Base-by-base conservation (phyloP, 1,140 invertebrate species). In the Polyergus mexicanus region DNA sequence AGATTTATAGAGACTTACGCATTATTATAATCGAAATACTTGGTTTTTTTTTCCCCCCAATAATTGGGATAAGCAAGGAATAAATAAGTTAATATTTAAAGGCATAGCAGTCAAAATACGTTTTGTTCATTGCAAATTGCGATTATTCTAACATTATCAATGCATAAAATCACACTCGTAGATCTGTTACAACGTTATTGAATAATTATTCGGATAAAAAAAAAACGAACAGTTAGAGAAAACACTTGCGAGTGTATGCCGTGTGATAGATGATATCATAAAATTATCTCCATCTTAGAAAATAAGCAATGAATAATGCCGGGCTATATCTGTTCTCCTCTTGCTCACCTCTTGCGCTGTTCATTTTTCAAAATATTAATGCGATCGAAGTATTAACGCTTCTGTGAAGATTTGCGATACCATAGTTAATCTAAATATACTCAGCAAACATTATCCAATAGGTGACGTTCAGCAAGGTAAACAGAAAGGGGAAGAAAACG, bases 391-490 rank as follows among this genome's bases (percentile, higher is more conserved):
- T 32, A 32, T 32, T 32, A 32, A 2, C 0, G 32, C 32, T 63
- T 76, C 28, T 13, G 5, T 11, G 19, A 35, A 16, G 38, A 25
- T 56, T 63, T 7, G 16, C 28, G 35, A 25, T 54, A 51, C 25
- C 13, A 62, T 44, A 6, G 38, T 74, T 44, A 6, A 25, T 74
- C 74, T 97, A 98, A 92, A 98, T 97, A 94, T 98, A 98, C 92
- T 98, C 97, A 32, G 97, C 97, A 94, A 98, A 99, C 93, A 98
- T 96, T 83, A 97, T 96, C 98, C 98, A 99, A 93, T 99, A 99
- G 86, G 97, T 97, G 86, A 96, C 96, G 94, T 99, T 99, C 16
- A 98, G 96, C 65, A 98, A 94, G 35, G 98, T 96, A 92, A 99
- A 99, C 11, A 98, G 96, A 3, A 98, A 95, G 0, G 98, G 98